Conservation (phyloP, 2,113 vertebrate species). For the Procavia capensis region DNA sequence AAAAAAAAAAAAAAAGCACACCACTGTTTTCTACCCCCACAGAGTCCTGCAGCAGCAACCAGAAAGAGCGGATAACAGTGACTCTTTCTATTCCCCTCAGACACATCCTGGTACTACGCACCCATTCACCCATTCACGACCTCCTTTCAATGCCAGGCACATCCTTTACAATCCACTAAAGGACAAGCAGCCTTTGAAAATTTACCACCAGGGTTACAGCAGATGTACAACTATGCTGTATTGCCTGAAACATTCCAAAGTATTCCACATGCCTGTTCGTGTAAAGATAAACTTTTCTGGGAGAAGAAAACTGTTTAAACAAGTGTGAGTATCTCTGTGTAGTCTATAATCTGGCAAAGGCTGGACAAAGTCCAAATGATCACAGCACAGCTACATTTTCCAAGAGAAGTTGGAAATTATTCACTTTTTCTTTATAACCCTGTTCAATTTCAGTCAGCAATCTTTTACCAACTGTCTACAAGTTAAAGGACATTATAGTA, state of each 20-base stretch:
- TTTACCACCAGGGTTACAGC: not conserved
- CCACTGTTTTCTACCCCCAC: not conserved
- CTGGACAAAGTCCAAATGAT: slow-evolving; percentile 69
- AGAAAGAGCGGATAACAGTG: slow-evolving; percentile 47
- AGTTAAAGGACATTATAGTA: not conserved
- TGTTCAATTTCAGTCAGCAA: slow-evolving; percentile 45
- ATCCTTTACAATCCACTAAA: slow-evolving; percentile 67
- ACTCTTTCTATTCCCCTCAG: slow-evolving; percentile 73
- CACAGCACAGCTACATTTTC: slow-evolving; percentile 61
- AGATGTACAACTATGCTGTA: not conserved
- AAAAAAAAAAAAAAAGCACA: not conserved
- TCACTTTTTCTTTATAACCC: slow-evolving; percentile 51
- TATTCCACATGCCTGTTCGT: not conserved
- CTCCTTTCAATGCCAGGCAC: slow-evolving; percentile 80
- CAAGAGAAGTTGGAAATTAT: slow-evolving; percentile 53
- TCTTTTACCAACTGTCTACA: slow-evolving; percentile 66
- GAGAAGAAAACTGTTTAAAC: slow-evolving; percentile 73
- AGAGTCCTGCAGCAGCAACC: slow-evolving; percentile 31
- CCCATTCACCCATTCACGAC: slow-evolving; percentile 66
- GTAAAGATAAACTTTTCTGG: slow-evolving; percentile 8
- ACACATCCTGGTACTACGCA: slow-evolving; percentile 38
- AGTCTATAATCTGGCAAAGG: slow-evolving; percentile 1
- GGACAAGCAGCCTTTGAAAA: slow-evolving; percentile 73
- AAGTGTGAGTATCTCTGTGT: slow-evolving; percentile 53
- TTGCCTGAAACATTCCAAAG: slow-evolving; percentile 44